phyloP scores from a whole-genome alignment of 2,797 vertebrate species.

The Glossophaga mutica region DNA sequence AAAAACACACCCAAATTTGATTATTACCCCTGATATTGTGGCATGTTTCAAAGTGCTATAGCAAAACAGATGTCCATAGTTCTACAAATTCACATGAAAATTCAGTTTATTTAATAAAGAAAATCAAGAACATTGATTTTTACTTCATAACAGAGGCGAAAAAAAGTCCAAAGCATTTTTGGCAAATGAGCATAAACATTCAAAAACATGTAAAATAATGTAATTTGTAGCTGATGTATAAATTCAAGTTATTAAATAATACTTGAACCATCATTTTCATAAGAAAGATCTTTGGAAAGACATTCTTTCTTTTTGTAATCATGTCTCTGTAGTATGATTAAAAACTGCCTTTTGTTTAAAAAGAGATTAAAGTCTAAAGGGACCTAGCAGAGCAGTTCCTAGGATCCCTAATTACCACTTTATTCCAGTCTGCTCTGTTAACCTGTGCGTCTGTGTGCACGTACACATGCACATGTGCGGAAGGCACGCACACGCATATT shows the following conservation, averaged over 20 bases:
- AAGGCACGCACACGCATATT: not conserved
- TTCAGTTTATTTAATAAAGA: not conserved
- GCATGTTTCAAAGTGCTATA: not conserved
- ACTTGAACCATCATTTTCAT: not conserved
- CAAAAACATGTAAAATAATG: not conserved
- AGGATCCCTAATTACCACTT: not conserved
- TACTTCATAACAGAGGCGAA: not conserved
- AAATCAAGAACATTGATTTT: not conserved
- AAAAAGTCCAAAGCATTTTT: not conserved
- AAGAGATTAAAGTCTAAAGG: not conserved
- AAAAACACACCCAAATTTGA: too few relatives aligned
- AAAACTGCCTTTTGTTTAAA: not conserved
- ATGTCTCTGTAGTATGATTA: not conserved
- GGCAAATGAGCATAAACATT: not conserved
- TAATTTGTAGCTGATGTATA: not conserved
- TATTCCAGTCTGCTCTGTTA: not conserved
- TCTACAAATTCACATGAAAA: not conserved
- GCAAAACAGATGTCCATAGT: not conserved
- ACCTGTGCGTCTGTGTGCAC: not conserved
- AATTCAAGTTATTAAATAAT: not conserved
- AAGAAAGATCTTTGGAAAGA: not conserved
- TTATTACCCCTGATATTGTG: not conserved
- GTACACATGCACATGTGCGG: not conserved
- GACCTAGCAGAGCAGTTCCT: not conserved
- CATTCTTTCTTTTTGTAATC: not conserved